These are phyloP conservation scores for Sorex fumeus DNA, from an alignment of 2,113 vertebrate species.

Conservation along the genomic window DNA sequence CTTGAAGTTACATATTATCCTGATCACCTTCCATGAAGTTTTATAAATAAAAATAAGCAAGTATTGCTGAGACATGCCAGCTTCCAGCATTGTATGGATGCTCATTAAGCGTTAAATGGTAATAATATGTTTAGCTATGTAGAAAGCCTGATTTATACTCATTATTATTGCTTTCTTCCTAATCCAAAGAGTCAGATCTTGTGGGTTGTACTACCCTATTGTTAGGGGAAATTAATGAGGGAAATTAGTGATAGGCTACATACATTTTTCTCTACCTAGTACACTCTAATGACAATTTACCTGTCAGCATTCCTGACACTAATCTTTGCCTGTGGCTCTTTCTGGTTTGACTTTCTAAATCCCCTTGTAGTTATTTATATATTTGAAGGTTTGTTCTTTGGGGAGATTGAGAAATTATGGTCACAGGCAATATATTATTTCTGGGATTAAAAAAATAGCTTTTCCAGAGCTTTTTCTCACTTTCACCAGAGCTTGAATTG, in stretches of 20 bases:
- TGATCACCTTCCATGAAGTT: constrained; percentile 51
- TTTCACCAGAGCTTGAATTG: constrained; percentile 62
- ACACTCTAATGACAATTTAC: constrained; percentile 79
- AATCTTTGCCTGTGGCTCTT: constrained; percentile 81
- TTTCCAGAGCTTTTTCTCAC: constrained; percentile 68
- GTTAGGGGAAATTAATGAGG: constrained; percentile 69
- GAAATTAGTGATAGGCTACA: constrained; percentile 69
- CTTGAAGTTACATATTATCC: constrained; percentile 48
- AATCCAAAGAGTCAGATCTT: constrained; percentile 59
- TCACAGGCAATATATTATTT: constrained; percentile 81
- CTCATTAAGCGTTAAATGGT: constrained; percentile 77
- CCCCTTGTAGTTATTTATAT: constrained; percentile 81
- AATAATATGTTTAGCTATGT: constrained; percentile 73
- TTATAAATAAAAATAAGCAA: constrained; percentile 63
- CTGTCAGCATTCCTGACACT: constrained; percentile 80
- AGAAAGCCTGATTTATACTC: constrained; percentile 71
- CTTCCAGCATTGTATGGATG: constrained; percentile 11
- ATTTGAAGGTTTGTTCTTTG: constrained; percentile 78
- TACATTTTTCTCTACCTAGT: constrained; percentile 74
- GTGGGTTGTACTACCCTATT: constrained; percentile 66
- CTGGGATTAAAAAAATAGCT: constrained; percentile 49
- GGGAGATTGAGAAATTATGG: constrained; percentile 77
- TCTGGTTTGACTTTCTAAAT: constrained; percentile 79
- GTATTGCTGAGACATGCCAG: constrained; percentile 55
- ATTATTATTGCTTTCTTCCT: constrained; percentile 72